phyloP scores from a whole-genome alignment of 2,797 vertebrate genomes.

The Petrocephalus sullivani region DNA sequence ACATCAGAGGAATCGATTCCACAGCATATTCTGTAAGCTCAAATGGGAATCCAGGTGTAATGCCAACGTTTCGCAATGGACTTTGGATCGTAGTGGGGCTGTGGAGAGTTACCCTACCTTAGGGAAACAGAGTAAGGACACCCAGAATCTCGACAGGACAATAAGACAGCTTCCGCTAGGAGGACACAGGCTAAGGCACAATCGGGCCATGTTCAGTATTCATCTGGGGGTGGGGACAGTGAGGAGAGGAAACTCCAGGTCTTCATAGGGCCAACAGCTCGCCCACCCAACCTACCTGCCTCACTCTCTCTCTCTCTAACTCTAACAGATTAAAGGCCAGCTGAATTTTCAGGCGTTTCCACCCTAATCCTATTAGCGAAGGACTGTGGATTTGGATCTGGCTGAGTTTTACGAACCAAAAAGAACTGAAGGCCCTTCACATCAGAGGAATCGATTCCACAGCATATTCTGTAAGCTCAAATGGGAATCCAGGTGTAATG shows the following conservation, averaged over 20 bases:
- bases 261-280: neutral
- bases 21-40: neutral
- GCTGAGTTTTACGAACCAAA: neutral
- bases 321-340: slow-evolving; percentile 25
- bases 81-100: neutral
- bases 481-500: neutral
- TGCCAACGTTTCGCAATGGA: neutral
- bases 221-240: neutral
- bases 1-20: neutral
- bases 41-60: neutral
- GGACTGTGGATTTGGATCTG: neutral
- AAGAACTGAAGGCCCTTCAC: neutral
- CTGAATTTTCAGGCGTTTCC: slow-evolving; percentile 42
- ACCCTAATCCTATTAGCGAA: slow-evolving; percentile 49
- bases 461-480: neutral
- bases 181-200: neutral
- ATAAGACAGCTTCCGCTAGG: neutral
- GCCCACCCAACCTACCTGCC: neutral
- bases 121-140: neutral
- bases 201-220: slow-evolving; percentile 10
- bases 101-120: neutral
- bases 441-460: neutral
- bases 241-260: neutral
- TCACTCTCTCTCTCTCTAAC: neutral
- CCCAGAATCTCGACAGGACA: neutral